Conservation (phyloP, 2,888 invertebrate species). For the Pemphredon lugubris region DNA sequence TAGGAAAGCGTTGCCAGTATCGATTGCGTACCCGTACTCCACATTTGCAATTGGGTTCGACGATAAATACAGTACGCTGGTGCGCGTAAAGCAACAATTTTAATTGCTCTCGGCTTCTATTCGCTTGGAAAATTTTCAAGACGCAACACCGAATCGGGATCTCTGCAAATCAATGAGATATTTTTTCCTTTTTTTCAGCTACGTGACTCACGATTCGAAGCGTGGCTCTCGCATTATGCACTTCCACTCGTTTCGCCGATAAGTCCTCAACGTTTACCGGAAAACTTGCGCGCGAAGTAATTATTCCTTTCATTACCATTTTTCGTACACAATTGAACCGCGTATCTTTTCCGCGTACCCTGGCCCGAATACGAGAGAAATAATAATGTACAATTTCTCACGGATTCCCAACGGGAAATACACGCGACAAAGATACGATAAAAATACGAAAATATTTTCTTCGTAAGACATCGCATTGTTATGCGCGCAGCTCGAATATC, state of each 20-base stretch:
- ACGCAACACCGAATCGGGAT: constrained; percentile 2
- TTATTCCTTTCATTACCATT: constrained; percentile 15
- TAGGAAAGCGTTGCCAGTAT: too few relatives aligned
- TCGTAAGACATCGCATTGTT: not conserved
- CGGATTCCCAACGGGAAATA: too few relatives aligned
- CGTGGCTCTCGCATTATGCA: constrained; percentile 9
- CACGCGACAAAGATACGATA: not conserved
- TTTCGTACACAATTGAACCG: not conserved
- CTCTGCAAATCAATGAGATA: constrained; percentile 44
- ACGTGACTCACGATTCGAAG: constrained; percentile 31
- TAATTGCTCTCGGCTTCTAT: too few relatives aligned
- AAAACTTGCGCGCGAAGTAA: not conserved
- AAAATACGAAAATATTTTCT: not conserved
- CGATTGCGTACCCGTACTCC: too few relatives aligned
- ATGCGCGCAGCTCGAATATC: constrained; percentile 12
- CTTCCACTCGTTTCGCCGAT: constrained; percentile 9
- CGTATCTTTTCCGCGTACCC: too few relatives aligned
- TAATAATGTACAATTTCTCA: too few relatives aligned
- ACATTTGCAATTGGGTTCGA: too few relatives aligned
- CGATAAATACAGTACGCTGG: too few relatives aligned
- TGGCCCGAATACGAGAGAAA: too few relatives aligned
- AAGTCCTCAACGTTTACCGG: constrained; percentile 12
- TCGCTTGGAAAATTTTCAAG: constrained; percentile 7
- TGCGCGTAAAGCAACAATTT: too few relatives aligned
- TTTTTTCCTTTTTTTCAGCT: constrained; percentile 24